Percentiles rank a stretch among this genome's conserved stretches.
These are phyloP conservation scores for Sapajus apella DNA, from an alignment of 2,113 vertebrate species.

Conservation along the genomic window DNA sequence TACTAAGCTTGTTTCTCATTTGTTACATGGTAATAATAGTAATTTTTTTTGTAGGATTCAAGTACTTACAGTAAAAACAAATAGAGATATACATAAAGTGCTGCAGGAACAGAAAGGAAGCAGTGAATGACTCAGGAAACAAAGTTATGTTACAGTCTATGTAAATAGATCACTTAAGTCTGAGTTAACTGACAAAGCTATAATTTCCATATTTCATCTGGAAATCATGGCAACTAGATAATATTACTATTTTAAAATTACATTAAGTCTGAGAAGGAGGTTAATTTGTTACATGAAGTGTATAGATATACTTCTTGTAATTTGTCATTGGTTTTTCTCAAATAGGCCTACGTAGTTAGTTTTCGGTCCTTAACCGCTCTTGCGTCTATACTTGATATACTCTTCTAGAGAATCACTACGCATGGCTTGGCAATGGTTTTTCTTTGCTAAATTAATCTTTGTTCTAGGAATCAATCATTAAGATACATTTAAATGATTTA, in stretches of 20 bases:
- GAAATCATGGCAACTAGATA: neutral
- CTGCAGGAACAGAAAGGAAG: neutral
- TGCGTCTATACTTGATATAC: neutral
- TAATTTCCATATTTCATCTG: slow-evolving; percentile 9
- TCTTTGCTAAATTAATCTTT: neutral
- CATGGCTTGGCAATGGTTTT: neutral
- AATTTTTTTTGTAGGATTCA: neutral
- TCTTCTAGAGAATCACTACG: neutral
- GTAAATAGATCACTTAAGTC: neutral
- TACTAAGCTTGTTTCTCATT: neutral
- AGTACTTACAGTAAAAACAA: neutral
- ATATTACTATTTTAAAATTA: slow-evolving; percentile 12
- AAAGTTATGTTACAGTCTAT: neutral
- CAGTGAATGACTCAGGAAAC: neutral
- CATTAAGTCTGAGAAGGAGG: neutral
- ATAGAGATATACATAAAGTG: neutral
- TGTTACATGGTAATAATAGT: neutral
- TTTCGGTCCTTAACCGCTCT: neutral
- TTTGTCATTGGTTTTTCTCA: neutral
- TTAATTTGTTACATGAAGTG: neutral
- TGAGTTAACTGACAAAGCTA: neutral
- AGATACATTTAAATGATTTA: neutral
- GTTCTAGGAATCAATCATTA: neutral
- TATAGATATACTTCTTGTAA: neutral
- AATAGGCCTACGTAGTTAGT: neutral